These are phyloP conservation scores for Rhagonycha fulva DNA, from an alignment of 2,888 invertebrate species.

Conservation along the genomic window DNA sequence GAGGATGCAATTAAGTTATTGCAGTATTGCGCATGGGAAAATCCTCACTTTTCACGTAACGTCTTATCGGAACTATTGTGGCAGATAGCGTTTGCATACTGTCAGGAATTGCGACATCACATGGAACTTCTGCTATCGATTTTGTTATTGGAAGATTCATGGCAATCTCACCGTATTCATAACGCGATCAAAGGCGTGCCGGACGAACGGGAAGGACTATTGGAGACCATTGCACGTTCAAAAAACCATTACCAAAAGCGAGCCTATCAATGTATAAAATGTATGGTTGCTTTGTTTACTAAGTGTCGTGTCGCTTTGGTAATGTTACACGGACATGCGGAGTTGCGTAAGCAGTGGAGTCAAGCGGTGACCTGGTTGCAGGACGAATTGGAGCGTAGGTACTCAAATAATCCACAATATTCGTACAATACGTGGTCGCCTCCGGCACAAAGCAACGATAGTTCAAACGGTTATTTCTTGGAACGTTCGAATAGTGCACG, in stretches of 20 bases:
- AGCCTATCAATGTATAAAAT: slow-evolving; percentile 96
- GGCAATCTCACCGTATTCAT: slow-evolving; percentile 93
- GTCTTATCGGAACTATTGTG: slow-evolving; percentile 90
- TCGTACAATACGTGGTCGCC: slow-evolving; percentile 94
- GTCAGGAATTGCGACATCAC: slow-evolving; percentile 91
- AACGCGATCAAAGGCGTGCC: slow-evolving; percentile 90
- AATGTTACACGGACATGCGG: slow-evolving; percentile 76
- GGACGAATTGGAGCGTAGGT: slow-evolving; percentile 86
- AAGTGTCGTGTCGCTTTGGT: slow-evolving; percentile 81
- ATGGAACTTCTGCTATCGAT: slow-evolving; percentile 87
- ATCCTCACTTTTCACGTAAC: slow-evolving; percentile 88
- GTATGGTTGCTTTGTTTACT: slow-evolving; percentile 87
- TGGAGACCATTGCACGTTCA: slow-evolving; percentile 90
- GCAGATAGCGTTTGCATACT: slow-evolving; percentile 89
- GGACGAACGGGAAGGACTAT: slow-evolving; percentile 87
- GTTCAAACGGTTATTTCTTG: slow-evolving; percentile 91
- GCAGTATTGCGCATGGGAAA: slow-evolving; percentile 96
- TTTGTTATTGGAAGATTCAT: slow-evolving; percentile 90
- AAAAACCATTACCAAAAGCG: slow-evolving; percentile 96
- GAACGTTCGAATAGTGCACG: slow-evolving; percentile 93
- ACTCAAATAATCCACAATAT: slow-evolving; percentile 69
- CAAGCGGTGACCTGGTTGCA: slow-evolving; percentile 93
- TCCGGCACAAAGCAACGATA: slow-evolving; percentile 92
- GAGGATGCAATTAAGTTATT: slow-evolving; percentile 89
- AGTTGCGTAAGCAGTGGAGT: slow-evolving; percentile 85